Percentiles rank a stretch among this genome's conserved stretches.
These are phyloP conservation scores for Smutsia temminckii DNA, from an alignment of 2,797 vertebrate species.

Conservation along the genomic window DNA sequence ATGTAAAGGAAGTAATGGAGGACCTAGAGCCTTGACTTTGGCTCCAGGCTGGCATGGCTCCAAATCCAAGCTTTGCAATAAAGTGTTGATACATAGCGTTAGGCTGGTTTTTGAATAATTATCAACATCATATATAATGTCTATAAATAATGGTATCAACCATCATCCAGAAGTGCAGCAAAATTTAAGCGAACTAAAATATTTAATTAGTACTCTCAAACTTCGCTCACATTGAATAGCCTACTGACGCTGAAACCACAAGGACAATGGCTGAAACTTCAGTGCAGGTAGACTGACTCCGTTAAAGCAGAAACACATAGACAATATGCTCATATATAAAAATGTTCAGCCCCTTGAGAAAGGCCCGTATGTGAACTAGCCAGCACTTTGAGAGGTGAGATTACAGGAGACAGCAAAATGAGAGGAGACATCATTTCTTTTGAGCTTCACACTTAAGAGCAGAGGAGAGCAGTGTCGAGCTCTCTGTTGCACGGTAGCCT, in stretches of 20 bases:
- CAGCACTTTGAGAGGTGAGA: neutral
- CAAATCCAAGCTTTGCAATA: neutral
- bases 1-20: neutral
- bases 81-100: neutral
- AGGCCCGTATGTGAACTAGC: neutral
- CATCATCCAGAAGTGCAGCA: neutral
- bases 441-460: neutral
- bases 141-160: neutral
- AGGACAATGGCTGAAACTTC: neutral
- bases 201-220: neutral
- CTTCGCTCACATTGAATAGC: neutral
- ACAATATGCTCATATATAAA: neutral
- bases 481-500: neutral
- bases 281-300: neutral
- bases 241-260: neutral
- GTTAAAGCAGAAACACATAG: neutral
- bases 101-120: neutral
- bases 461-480: neutral
- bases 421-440: neutral
- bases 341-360: neutral
- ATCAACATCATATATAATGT: neutral
- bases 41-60: neutral
- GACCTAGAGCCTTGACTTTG: neutral
- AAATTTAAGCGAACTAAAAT: constrained; percentile 15
- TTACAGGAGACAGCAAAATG: neutral